Base-by-base conservation (phyloP, 2,888 invertebrate genomes). In the Lasioglossum malachurum region DNA sequence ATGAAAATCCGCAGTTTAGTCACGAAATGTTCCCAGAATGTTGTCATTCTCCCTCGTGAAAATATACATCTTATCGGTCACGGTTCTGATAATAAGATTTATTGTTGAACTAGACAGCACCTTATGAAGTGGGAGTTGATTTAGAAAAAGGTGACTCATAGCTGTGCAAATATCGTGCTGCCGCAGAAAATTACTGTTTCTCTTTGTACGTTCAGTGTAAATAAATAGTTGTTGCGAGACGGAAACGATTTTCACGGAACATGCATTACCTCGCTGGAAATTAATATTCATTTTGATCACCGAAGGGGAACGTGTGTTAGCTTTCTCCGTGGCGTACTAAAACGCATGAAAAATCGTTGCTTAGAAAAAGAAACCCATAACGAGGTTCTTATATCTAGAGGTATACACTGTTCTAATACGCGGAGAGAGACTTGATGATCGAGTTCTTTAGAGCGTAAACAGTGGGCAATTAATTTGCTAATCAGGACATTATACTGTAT, bases 281-380 rank as follows among this genome's bases (percentile, higher is more conserved):
- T 84, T 83, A 75, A 76, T 80, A 86, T 71, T 77, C 80, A 72
- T 75, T 60, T 81, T 82, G 82, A 38, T 80, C 82, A 79, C 16
- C 89, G 86, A 83, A 83, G 87, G 86, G 72, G 86, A 89, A 89
- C 89, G 83, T 27, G 49, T 76, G 76, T 78, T 83, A 71, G 82
- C 89, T 89, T 89, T 89, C 86, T 86, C 87, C 41, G 80, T 1
- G 46, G 49, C 44, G 80, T 77, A 76, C 44, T 75, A 60, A 75
- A 79, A 83, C 82, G 79, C 60, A 69, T 64, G 60, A 82, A 86
- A 83, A 41, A 53, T 44, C 38, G 60, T 57, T 38, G 41, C 16
- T 41, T 49, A 7, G 60, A 64, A 73, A 73, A 31, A n/a, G 46
- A 67, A 64, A 73, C n/a, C 35, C 46, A 14, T 19, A 49, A 38